These are phyloP conservation scores for Eclectus roratus DNA, from an alignment of 2,113 vertebrate genomes.

Conservation along the genomic window DNA sequence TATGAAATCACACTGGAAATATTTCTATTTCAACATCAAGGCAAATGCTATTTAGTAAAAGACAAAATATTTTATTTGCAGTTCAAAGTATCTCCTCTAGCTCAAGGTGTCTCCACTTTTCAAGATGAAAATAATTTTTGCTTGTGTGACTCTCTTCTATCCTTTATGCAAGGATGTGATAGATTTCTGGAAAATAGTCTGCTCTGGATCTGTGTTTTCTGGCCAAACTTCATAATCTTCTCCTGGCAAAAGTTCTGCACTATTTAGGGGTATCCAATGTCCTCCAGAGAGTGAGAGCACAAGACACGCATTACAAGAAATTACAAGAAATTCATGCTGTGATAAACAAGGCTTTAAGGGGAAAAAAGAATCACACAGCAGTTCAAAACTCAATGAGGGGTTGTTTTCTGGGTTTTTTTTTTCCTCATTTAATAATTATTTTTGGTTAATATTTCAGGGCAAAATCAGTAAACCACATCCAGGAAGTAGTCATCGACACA, in stretches of 20 bases:
- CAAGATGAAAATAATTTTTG: not conserved
- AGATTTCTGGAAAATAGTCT: not conserved
- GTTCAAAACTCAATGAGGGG: not conserved
- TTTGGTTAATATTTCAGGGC: not conserved
- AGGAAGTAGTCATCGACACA: not conserved
- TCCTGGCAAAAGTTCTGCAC: not conserved
- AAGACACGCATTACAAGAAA: not conserved
- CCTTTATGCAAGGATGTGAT: not conserved
- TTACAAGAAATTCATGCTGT: not conserved
- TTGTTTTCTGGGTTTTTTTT: rapidly evolving
- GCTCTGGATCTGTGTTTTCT: not conserved
- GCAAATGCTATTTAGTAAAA: not conserved
- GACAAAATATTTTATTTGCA: not conserved
- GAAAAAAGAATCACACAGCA: not conserved
- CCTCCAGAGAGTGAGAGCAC: not conserved
- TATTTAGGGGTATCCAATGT: not conserved
- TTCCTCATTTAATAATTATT: not conserved
- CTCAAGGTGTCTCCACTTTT: not conserved
- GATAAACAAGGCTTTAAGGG: not conserved
- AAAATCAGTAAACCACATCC: not conserved
- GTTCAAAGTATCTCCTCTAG: not conserved
- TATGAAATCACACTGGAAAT: not conserved
- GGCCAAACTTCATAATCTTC: not conserved
- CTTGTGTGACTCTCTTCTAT: not conserved
- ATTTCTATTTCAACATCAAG: not conserved